Conservation (phyloP, 2,113 vertebrate genomes). For the Nothoprocta perdicaria region DNA sequence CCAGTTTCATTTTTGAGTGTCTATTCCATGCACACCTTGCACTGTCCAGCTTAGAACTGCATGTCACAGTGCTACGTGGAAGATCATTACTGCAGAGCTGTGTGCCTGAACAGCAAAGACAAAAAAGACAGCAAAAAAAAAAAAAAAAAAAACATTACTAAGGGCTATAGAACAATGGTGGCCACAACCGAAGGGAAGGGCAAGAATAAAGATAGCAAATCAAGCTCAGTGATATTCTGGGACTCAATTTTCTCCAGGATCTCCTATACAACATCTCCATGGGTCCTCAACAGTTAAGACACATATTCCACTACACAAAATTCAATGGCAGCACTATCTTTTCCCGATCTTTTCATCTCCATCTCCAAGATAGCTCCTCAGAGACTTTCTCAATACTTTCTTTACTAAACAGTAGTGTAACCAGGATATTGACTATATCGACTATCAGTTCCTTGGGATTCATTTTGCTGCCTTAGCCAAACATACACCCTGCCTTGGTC, state of each 20-base stretch:
- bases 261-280: neutral
- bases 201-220: neutral
- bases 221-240: neutral
- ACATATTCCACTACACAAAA: neutral
- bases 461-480: constrained; percentile 7
- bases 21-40: neutral
- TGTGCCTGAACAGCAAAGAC: neutral
- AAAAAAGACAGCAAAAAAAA: neutral
- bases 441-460: neutral
- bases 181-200: neutral
- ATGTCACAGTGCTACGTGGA: neutral
- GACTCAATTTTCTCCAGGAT: neutral
- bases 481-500: fast-evolving
- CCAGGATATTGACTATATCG: neutral
- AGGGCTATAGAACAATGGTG: neutral
- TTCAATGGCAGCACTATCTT: neutral
- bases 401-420: fast-evolving
- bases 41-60: neutral
- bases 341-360: neutral
- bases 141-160: neutral
- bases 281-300: neutral
- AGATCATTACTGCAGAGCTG: neutral
- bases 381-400: neutral
- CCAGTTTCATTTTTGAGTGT: constrained; percentile 3
- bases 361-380: neutral